These are phyloP conservation scores for Torymus aiolomorphi DNA, from an alignment of 2,888 invertebrate genomes.

Conservation along the genomic window DNA sequence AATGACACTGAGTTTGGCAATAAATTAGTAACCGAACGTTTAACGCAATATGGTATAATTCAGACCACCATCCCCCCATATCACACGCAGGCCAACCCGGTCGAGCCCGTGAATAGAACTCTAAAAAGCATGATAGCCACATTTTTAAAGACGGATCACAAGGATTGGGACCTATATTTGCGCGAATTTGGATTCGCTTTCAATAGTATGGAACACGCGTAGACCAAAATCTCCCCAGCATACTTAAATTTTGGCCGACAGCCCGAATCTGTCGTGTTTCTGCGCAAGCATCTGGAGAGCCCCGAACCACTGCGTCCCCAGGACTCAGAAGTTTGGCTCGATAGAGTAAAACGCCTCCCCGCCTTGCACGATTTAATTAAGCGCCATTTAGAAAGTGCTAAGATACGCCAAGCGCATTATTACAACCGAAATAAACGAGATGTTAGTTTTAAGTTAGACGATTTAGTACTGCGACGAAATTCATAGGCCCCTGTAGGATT, in stretches of 20 bases:
- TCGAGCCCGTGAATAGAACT: slow-evolving; percentile 58
- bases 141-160: slow-evolving; percentile 39
- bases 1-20: slow-evolving; percentile 54
- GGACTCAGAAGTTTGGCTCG: background rate
- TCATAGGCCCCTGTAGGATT: background rate
- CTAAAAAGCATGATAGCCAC: slow-evolving; percentile 58
- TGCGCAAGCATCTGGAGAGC: background rate
- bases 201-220: slow-evolving; percentile 54
- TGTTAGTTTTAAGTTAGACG: slow-evolving; percentile 35
- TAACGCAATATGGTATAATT: slow-evolving; percentile 35
- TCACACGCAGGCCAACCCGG: slow-evolving; percentile 60
- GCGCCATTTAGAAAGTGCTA: slow-evolving; percentile 1
- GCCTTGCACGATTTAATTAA: background rate
- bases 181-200: too few species aligned
- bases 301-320: background rate
- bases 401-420: slow-evolving; percentile 38
- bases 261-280: background rate
- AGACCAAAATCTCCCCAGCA: slow-evolving; percentile 50
- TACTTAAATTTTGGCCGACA: slow-evolving; percentile 23
- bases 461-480: slow-evolving; percentile 43
- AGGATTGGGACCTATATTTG: slow-evolving; percentile 16
- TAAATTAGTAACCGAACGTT: slow-evolving; percentile 28
- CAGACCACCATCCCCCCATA: slow-evolving; percentile 45
- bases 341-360: background rate
- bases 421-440: slow-evolving; percentile 53